Evolutionary conservation across 2,888 invertebrate genomes (phyloP).

Genomic region (Lycia hirtaria): DNA sequence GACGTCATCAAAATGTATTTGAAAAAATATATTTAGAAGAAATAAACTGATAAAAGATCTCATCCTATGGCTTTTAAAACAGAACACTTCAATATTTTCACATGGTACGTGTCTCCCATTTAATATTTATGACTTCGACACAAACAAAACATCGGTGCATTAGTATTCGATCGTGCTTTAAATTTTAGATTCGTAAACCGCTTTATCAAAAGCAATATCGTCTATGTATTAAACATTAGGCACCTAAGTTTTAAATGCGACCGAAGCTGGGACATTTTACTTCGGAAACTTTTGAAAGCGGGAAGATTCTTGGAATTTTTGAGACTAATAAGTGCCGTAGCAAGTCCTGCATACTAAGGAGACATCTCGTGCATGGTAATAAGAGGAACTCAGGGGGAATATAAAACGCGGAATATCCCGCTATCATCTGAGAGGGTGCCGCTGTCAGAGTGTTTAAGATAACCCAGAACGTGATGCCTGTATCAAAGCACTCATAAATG

Average conservation of each 20-base stretch:
- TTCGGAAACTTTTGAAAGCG: slow-evolving; percentile 67
- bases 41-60: slow-evolving; percentile 24
- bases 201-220: slow-evolving; percentile 84
- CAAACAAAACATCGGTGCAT: slow-evolving; percentile 77
- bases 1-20: not conserved
- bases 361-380: slow-evolving; percentile 76
- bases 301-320: slow-evolving; percentile 76
- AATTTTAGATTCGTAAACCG: slow-evolving; percentile 83
- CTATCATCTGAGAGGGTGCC: slow-evolving; percentile 69
- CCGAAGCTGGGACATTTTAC: slow-evolving; percentile 66
- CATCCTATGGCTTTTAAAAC: slow-evolving; percentile 39
- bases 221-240: slow-evolving; percentile 82
- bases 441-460: slow-evolving; percentile 66
- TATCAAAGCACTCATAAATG: slow-evolving; percentile 58
- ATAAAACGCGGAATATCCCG: slow-evolving; percentile 70
- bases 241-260: slow-evolving; percentile 77
- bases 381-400: slow-evolving; percentile 74
- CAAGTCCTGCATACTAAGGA: slow-evolving; percentile 79
- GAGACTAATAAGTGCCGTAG: slow-evolving; percentile 82
- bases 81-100: slow-evolving; percentile 58
- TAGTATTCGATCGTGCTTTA: slow-evolving; percentile 82
- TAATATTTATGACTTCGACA: slow-evolving; percentile 77
- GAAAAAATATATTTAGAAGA: no score
- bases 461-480: slow-evolving; percentile 65
- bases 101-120: slow-evolving; percentile 62